Evolutionary conservation across 2,888 invertebrate genomes (phyloP).

Genomic region (Dusona sp.): DNA sequence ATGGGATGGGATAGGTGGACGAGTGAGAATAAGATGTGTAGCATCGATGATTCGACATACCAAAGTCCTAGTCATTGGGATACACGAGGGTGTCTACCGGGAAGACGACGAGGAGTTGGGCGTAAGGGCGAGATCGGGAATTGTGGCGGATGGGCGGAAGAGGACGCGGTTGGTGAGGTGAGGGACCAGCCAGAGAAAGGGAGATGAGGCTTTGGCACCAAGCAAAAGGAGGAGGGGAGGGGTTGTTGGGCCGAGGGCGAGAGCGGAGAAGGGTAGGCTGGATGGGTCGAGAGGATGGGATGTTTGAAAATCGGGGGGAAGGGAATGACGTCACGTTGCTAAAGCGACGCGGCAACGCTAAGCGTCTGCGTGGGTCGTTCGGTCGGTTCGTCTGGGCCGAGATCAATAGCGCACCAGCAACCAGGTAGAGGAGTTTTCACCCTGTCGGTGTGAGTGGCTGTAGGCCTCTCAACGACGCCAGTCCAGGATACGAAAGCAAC

Average conservation of each 20-base stretch:
- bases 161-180: constrained; percentile 41
- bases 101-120: constrained; percentile 21
- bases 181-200: constrained; percentile 32
- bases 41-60: constrained; percentile 64
- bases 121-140: constrained; percentile 50
- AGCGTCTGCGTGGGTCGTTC: constrained; percentile 83
- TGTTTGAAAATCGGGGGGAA: constrained; percentile 61
- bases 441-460: constrained; percentile 79
- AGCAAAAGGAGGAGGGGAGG: not conserved
- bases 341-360: constrained; percentile 84
- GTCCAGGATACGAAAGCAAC: constrained; percentile 83
- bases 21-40: constrained; percentile 29
- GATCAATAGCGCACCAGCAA: constrained; percentile 84
- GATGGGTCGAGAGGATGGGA: constrained; percentile 49
- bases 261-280: constrained; percentile 18
- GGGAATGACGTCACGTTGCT: constrained; percentile 84
- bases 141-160: constrained; percentile 54
- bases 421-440: constrained; percentile 75
- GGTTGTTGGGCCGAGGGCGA: constrained; percentile 12
- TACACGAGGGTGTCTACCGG: constrained; percentile 30
- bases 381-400: constrained; percentile 80
- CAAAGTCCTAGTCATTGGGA: constrained; percentile 53
- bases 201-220: constrained; percentile 38
- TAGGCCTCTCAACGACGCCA: constrained; percentile 80
- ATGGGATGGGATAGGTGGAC: not conserved